Conservation (phyloP, 2,797 vertebrate genomes). For the Malacoctenus gilli region DNA sequence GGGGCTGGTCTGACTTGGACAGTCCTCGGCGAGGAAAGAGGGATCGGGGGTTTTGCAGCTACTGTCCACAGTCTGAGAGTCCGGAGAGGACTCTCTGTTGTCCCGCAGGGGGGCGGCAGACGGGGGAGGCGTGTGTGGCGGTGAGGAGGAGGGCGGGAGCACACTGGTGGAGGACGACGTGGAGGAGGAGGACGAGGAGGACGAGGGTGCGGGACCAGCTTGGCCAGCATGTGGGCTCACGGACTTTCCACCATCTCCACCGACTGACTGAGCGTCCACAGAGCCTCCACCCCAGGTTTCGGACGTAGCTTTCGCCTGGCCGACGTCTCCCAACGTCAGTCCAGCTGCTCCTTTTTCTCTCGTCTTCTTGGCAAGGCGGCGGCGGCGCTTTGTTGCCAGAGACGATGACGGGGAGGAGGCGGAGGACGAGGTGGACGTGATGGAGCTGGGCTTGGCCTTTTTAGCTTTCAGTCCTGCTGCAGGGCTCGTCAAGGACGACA, state of each 20-base stretch:
- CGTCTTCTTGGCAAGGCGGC: constrained; percentile 77
- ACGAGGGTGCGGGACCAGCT: constrained; percentile 75
- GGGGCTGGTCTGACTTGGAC: constrained; percentile 71
- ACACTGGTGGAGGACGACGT: constrained; percentile 81
- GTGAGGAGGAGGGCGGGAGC: constrained; percentile 79
- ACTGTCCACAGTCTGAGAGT: constrained; percentile 94
- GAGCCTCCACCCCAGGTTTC: constrained; percentile 71
- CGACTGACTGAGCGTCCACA: constrained; percentile 63
- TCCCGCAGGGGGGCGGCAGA: constrained; percentile 78
- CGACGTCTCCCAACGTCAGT: constrained; percentile 33
- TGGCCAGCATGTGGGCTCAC: constrained; percentile 74
- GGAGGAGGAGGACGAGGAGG: constrained; percentile 84
- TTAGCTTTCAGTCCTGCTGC: constrained; percentile 71
- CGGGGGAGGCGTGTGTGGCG: constrained; percentile 83
- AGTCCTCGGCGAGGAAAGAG: constrained; percentile 85
- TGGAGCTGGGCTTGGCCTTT: constrained; percentile 81
- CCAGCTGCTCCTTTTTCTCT: constrained; percentile 65
- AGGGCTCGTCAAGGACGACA: constrained; percentile 58
- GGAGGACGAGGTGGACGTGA: constrained; percentile 84
- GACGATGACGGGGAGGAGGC: constrained; percentile 81
- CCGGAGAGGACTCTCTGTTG: constrained; percentile 86
- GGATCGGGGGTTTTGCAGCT: constrained; percentile 92
- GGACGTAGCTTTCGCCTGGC: constrained; percentile 51
- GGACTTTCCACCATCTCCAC: constrained; percentile 65
- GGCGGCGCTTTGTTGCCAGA: constrained; percentile 79